Evolutionary conservation across 2,797 vertebrate genomes (phyloP).

Genomic region (Chelmon rostratus): DNA sequence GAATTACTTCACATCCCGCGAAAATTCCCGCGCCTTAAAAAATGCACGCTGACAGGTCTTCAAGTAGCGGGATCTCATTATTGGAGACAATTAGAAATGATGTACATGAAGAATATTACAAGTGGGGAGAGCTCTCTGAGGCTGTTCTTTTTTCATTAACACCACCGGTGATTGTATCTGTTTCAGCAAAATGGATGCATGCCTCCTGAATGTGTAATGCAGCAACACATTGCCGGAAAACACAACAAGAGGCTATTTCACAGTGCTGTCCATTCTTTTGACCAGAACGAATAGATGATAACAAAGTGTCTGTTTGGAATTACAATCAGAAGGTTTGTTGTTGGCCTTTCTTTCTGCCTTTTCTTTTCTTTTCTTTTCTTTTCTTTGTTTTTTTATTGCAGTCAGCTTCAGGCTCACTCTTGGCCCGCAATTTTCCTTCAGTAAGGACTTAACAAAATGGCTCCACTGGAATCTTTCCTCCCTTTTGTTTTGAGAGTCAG

Average conservation of each 20-base stretch:
- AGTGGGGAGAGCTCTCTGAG: constrained; percentile 75
- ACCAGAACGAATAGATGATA: constrained; percentile 79
- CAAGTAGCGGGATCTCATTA: constrained; percentile 77
- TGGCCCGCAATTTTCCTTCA: constrained; percentile 44
- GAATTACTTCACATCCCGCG: constrained; percentile 72
- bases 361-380: too few species aligned
- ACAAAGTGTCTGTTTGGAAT: constrained; percentile 79
- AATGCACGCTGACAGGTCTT: constrained; percentile 73
- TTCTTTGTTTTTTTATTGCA: constrained; percentile 17
- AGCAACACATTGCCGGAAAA: constrained; percentile 69
- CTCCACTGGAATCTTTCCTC: constrained; percentile 35
- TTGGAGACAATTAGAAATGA: constrained; percentile 84
- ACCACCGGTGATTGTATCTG: constrained; percentile 80
- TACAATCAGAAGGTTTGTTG: constrained; percentile 72
- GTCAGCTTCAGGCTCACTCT: constrained; percentile 37
- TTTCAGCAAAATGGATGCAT: constrained; percentile 77
- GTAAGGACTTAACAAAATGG: constrained; percentile 60
- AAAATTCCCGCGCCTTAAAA: constrained; percentile 54
- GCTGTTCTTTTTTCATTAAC: constrained; percentile 81
- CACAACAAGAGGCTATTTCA: constrained; percentile 77
- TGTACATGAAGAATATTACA: constrained; percentile 81
- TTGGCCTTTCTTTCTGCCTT: constrained; percentile 57
- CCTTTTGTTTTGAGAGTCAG: constrained; percentile 66
- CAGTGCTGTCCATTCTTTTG: constrained; percentile 73
- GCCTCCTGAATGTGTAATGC: constrained; percentile 79